phyloP scores from a whole-genome alignment of 2,797 vertebrate species.

The Triplophysa yarkandensis region DNA sequence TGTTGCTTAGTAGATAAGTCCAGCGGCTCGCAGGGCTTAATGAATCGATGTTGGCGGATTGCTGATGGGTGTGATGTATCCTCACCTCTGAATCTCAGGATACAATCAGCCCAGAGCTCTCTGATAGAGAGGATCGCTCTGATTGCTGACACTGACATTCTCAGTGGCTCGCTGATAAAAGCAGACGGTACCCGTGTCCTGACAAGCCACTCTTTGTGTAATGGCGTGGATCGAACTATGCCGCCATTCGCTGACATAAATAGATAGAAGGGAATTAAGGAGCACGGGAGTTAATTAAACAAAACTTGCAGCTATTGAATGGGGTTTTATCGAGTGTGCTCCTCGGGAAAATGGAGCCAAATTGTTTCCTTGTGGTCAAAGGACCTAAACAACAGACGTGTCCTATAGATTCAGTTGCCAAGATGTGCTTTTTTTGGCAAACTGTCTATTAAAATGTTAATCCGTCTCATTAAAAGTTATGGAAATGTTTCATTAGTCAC shows the following conservation, averaged over 20 bases:
- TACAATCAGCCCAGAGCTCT: slow-evolving; percentile 39
- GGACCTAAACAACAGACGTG: neutral
- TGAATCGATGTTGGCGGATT: slow-evolving; percentile 52
- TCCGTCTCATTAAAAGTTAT: neutral
- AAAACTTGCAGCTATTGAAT: slow-evolving; percentile 22
- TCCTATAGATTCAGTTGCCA: slow-evolving; percentile 2
- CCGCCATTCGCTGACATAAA: slow-evolving; percentile 30
- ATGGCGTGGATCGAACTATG: slow-evolving; percentile 20
- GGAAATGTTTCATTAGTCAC: slow-evolving; percentile 25
- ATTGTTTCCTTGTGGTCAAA: slow-evolving; percentile 28
- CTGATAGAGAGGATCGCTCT: slow-evolving; percentile 30
- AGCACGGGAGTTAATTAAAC: slow-evolving; percentile 39
- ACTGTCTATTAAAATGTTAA: slow-evolving; percentile 9
- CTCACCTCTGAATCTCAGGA: slow-evolving; percentile 48
- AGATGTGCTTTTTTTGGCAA: slow-evolving; percentile 17
- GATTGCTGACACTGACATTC: slow-evolving; percentile 34
- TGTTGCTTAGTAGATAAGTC: slow-evolving; percentile 42
- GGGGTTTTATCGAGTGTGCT: slow-evolving; percentile 36
- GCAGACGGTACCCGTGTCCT: slow-evolving; percentile 20
- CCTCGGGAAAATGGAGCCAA: neutral
- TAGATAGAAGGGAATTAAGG: slow-evolving; percentile 35
- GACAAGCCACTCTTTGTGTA: slow-evolving; percentile 42
- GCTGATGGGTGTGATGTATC: slow-evolving; percentile 49
- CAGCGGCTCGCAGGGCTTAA: slow-evolving; percentile 44
- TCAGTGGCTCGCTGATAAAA: slow-evolving; percentile 33